Conservation (phyloP, 2,113 vertebrate genomes). For the Cyphomyrus plagiostoma region DNA sequence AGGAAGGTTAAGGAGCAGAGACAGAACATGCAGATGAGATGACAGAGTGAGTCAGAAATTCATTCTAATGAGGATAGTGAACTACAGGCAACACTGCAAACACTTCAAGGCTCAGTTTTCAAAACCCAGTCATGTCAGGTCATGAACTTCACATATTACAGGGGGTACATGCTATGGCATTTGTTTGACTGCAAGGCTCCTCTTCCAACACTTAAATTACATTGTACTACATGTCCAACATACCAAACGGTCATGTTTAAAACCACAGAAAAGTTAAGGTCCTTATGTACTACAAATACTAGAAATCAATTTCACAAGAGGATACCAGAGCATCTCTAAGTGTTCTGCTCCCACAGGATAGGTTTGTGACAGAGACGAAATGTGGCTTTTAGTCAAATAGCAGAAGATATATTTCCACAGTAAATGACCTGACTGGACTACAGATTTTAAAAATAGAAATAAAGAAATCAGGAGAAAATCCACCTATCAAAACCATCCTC, state of each 20-base stretch:
- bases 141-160: not conserved
- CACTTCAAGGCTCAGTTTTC: slow-evolving; percentile 48
- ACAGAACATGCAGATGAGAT: not conserved
- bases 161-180: not conserved
- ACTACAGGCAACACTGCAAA: slow-evolving; percentile 61
- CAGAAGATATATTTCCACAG: not conserved
- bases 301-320: not conserved
- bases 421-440: slow-evolving; percentile 25
- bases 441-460: slow-evolving; percentile 46
- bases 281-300: not conserved
- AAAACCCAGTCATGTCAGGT: slow-evolving; percentile 65
- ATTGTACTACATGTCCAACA: not conserved
- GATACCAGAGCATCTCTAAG: not conserved
- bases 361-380: not conserved
- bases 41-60: slow-evolving; percentile 31
- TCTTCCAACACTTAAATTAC: not conserved
- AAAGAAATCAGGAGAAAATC: slow-evolving; percentile 23
- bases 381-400: not conserved
- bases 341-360: not conserved
- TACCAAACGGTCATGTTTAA: not conserved
- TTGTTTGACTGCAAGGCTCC: not conserved
- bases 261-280: not conserved
- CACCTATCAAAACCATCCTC: not conserved
- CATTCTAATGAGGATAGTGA: slow-evolving; percentile 63
- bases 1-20: slow-evolving; percentile 43